Conservation (phyloP, 2,888 invertebrate species). For the Ophion costatus region DNA sequence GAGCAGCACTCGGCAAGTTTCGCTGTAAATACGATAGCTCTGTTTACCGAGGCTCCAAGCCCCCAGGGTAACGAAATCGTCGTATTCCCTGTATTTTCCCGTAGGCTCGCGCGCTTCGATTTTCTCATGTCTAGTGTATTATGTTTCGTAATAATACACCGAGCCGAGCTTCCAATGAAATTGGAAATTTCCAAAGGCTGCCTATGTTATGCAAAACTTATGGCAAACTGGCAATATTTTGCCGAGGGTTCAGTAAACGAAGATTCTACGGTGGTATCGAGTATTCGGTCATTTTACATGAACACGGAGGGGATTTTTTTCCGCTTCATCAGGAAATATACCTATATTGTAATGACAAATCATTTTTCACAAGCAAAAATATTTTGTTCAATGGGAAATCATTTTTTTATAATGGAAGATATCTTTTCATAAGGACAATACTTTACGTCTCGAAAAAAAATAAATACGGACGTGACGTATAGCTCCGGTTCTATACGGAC, state of each 20-base stretch:
- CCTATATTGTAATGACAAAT: background rate
- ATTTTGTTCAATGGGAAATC: background rate
- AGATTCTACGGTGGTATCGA: too few species aligned
- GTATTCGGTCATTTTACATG: too few species aligned
- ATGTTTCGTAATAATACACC: slow-evolving; percentile 6
- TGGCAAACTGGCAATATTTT: too few species aligned
- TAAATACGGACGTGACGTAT: too few species aligned
- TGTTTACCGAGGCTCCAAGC: slow-evolving; percentile 18
- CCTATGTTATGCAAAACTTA: background rate
- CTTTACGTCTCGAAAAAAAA: too few species aligned
- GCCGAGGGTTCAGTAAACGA: too few species aligned
- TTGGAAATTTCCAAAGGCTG: background rate
- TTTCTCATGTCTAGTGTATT: slow-evolving; percentile 10
- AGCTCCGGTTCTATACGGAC: too few species aligned
- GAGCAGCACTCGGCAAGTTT: slow-evolving; percentile 35
- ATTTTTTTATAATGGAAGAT: background rate
- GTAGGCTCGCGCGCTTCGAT: background rate
- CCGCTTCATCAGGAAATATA: too few species aligned
- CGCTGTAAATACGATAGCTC: slow-evolving; percentile 34
- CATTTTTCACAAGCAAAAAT: background rate
- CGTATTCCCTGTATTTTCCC: background rate
- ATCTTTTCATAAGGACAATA: too few species aligned
- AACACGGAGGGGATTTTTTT: too few species aligned
- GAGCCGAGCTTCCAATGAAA: background rate
- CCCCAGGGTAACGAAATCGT: slow-evolving; percentile 29